Conservation (phyloP, 2,113 vertebrate species). For the Penelope pileata region DNA sequence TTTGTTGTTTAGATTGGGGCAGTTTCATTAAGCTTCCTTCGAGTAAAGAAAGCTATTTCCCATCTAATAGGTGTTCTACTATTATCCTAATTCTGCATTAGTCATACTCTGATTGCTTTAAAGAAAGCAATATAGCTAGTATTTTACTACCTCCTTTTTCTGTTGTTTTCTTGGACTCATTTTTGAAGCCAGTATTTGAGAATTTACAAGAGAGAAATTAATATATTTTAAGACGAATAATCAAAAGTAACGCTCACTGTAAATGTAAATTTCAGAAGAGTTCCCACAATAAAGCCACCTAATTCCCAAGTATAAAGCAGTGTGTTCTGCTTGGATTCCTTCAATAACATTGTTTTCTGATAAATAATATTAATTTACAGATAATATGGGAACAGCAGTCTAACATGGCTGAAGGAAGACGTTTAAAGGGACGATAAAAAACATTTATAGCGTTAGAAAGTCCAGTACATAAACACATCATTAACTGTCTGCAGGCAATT, state of each 20-base stretch:
- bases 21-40: neutral
- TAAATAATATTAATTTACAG: neutral
- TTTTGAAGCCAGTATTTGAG: neutral
- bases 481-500: neutral
- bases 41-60: neutral
- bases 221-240: neutral
- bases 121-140: neutral
- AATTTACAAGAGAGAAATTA: neutral
- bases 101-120: neutral
- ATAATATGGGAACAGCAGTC: neutral
- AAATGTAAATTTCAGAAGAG: slow-evolving; percentile 1
- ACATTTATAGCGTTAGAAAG: neutral
- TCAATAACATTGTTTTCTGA: neutral
- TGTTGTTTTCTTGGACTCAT: neutral
- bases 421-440: neutral
- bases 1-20: neutral
- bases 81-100: neutral
- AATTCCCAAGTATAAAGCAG: neutral
- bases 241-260: neutral
- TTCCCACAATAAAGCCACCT: neutral
- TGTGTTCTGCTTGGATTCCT: slow-evolving; percentile 3
- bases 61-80: neutral
- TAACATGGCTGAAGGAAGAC: slow-evolving; percentile 1
- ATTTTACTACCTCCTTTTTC: neutral
- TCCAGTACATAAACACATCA: neutral